Base-by-base conservation (phyloP, 2,113 vertebrate species). In the Rhinoderma darwinii region DNA sequence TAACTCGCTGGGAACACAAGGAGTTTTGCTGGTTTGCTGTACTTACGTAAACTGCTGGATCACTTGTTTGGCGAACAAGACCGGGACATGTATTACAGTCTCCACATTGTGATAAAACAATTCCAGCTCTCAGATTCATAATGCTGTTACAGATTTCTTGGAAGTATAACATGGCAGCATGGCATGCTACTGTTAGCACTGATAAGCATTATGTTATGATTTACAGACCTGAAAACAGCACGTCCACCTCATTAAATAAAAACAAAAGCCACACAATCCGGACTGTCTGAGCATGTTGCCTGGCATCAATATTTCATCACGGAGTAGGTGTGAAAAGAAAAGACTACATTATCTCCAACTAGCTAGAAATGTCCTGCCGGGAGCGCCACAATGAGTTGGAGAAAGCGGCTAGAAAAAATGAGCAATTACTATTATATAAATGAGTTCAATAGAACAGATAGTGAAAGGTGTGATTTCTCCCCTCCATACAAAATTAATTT, bases 271-370 rank as follows among this genome's bases (percentile, higher is more conserved):
- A 25, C 7, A 4, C 18, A 2, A 15, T 39, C 7, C 1, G 12
- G 61, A 63, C 7, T 54, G 25, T 30, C 86, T 0, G 0, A 30
- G 88, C 88, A 12, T 20, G 8, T 10, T 56, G 76, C 37, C 54
- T 35, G 51, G 50, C 77, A 79, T 59, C 51, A 2, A 4, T 5
- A 51, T 59, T 80, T 75, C 73, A 75, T 75, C 44, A 47, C 5
- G 35, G 18, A 54, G 20, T 37, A 79, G 27, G 77, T 59, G 77
- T 17, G 77, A 80, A 80, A 79, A 79, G 50, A 79, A 79, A 77
- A 59, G 77, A 39, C 32, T 39, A 35, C 22, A 41, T 80, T 56
- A 78, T 78, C 47, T 18, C 14, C 18, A 54, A 30, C 44, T 54
- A 59, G 77, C 77, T 15, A 56, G 20, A 56, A 35, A 35, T 41